Evolutionary conservation across 2,888 invertebrate genomes (phyloP).

Genomic region (Protula sp.): DNA sequence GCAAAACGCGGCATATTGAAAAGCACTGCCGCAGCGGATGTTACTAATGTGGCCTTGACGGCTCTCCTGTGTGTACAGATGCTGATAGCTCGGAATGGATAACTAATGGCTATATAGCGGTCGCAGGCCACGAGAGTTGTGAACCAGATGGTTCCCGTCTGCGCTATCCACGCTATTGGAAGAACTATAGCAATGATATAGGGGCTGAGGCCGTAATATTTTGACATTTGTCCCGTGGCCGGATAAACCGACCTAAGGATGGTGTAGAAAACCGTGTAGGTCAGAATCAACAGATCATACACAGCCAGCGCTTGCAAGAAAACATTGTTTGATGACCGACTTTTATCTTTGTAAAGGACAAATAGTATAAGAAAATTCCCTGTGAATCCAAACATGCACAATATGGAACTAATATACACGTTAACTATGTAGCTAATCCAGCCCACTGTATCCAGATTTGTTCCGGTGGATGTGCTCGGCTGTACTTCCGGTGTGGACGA

Average conservation of each 20-base stretch:
- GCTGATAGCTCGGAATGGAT: constrained; percentile 8
- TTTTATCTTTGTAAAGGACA: constrained; percentile 5
- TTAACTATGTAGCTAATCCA: constrained; percentile 2
- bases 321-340: constrained; percentile 3
- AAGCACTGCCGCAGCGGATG: constrained; percentile 4
- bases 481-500: too few species aligned
- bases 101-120: constrained; percentile 8
- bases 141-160: constrained; percentile 16
- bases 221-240: constrained; percentile 5
- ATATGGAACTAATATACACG: constrained; percentile 5
- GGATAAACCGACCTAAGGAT: constrained; percentile 7
- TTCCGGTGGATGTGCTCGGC: too few species aligned
- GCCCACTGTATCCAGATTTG: background rate
- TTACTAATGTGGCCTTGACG: background rate
- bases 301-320: constrained; percentile 9
- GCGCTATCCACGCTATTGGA: constrained; percentile 14
- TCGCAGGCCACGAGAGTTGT: constrained; percentile 9
- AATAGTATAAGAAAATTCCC: constrained; percentile 6
- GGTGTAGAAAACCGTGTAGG: constrained; percentile 10
- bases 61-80: constrained; percentile 9
- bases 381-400: constrained; percentile 7
- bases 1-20: constrained; percentile 12
- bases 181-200: constrained; percentile 13
- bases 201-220: constrained; percentile 2
- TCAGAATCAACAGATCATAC: constrained; percentile 10